Evolutionary conservation across 2,797 vertebrate genomes (phyloP), one percentile per base, ranked within the genome.

Genomic region (Rhincodon typus): DNA sequence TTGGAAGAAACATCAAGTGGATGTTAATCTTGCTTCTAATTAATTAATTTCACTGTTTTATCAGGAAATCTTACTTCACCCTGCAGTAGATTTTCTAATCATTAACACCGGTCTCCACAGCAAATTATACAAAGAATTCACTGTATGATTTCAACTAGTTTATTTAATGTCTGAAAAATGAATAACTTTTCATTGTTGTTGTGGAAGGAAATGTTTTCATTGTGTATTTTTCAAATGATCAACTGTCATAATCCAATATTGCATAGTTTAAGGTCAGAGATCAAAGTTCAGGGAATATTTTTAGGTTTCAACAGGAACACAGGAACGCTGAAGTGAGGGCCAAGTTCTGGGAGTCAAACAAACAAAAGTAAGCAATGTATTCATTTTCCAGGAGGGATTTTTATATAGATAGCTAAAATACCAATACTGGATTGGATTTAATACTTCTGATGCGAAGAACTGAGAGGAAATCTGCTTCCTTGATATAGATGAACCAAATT

Each of bases 111-210:
- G 25, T 93, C 66, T 69, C 62, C 62, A 42, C 67, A 69, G n/a
- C 90, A 69, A 93, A 93, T 69, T 93, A 93, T 66, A 42, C n/a
- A 93, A 77, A 69, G 38, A 69, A 67, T n/a, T 93, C 30, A n/a
- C 62, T 42, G n/a, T 62, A 42, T 38, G 10, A 23, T 25, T 93
- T 93, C 19, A 93, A 67, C n/a, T 69, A n/a, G 38, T 38, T 67
- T 8, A 93, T 93, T 93, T 42, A 69, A 23, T 23, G n/a, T 62
- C 66, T 25, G 21, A 69, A 93, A 66, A 23, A 91, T 91, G 66
- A 91, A 91, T 66, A 91, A 30, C 66, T 93, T 57, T 67, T 42
- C 21, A 69, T 93, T 93, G 90, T n/a, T 93, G 21, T 42, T 67
- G 62, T 25, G 62, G 27, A 91, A 62, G 53, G 62, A 66, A 62